A percentile compares a stretch with the other conserved stretches of the same genome.
Evolutionary conservation across 2,797 vertebrate genomes (phyloP).

Genomic region (Gobionotothen gibberifrons): DNA sequence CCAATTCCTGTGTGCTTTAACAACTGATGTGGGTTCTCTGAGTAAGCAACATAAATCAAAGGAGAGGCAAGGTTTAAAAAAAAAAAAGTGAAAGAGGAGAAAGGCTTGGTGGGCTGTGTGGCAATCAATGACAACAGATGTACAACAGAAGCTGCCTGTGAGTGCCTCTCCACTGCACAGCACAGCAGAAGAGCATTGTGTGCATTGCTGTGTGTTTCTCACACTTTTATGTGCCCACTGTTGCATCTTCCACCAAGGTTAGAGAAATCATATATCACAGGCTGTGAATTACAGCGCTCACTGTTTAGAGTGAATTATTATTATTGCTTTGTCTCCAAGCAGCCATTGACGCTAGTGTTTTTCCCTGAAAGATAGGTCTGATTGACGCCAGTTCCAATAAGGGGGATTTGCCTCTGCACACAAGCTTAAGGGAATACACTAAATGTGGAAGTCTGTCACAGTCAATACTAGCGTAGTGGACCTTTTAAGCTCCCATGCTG

Average conservation of each 20-base stretch:
- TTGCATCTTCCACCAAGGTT: slow-evolving; percentile 39
- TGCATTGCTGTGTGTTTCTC: slow-evolving; percentile 14
- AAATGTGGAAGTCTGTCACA: slow-evolving; percentile 40
- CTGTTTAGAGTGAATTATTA: slow-evolving; percentile 63
- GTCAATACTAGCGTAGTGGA: slow-evolving; percentile 35
- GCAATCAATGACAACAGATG: slow-evolving; percentile 68
- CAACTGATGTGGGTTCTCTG: slow-evolving; percentile 29
- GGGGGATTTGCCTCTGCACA: slow-evolving; percentile 45
- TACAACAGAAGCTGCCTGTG: slow-evolving; percentile 38
- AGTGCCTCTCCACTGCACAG: slow-evolving; percentile 19
- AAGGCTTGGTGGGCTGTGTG: slow-evolving; percentile 27
- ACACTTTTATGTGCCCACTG: slow-evolving; percentile 25
- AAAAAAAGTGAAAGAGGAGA: slow-evolving; percentile 9
- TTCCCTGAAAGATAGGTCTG: slow-evolving; percentile 46
- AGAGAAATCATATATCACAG: slow-evolving; percentile 21
- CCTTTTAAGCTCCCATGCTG: slow-evolving; percentile 41
- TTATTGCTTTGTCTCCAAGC: slow-evolving; percentile 51
- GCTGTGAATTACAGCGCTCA: slow-evolving; percentile 37
- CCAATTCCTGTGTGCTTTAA: slow-evolving; percentile 7
- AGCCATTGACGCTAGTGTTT: slow-evolving; percentile 36
- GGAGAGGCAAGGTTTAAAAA: slow-evolving; percentile 22
- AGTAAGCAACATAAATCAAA: slow-evolving; percentile 36
- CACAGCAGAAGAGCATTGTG: slow-evolving; percentile 31
- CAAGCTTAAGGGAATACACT: slow-evolving; percentile 41
- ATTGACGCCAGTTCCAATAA: slow-evolving; percentile 56